These are phyloP conservation scores for Dorcus parallelipipedus DNA, from an alignment of 2,888 invertebrate species.

Conservation along the genomic window DNA sequence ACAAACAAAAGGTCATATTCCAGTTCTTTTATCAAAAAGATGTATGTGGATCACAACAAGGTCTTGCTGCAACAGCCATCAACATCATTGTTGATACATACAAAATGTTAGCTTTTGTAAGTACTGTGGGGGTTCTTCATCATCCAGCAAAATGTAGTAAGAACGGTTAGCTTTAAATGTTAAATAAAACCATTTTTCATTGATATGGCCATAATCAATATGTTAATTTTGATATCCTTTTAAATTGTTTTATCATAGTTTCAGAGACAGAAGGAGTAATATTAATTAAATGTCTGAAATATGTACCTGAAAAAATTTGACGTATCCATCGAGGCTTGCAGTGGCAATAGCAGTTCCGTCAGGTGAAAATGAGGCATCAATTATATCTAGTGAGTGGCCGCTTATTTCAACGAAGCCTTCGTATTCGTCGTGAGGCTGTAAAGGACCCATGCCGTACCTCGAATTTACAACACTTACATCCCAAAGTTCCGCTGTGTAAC, in stretches of 20 bases:
- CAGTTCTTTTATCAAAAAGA: too few species aligned
- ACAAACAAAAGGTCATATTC: too few species aligned
- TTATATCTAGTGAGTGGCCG: conserved; percentile 63
- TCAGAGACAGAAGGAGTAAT: neutral
- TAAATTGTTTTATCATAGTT: neutral
- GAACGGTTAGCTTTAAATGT: too few species aligned
- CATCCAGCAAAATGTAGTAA: too few species aligned
- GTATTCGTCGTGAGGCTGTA: conserved; percentile 39
- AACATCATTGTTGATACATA: too few species aligned
- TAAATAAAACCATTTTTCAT: too few species aligned
- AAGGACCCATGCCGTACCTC: conserved; percentile 47
- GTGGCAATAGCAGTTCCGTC: conserved; percentile 94
- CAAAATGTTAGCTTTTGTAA: too few species aligned
- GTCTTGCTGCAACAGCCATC: too few species aligned
- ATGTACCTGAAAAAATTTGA: conserved; percentile 84
- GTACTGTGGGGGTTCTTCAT: too few species aligned
- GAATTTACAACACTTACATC: conserved; percentile 51
- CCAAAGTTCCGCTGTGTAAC: conserved; percentile 53
- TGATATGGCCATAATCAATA: too few species aligned
- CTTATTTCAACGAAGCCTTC: conserved; percentile 57
- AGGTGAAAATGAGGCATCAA: conserved; percentile 87
- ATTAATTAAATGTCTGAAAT: conserved; percentile 3
- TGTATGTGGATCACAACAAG: too few species aligned
- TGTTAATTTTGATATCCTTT: too few species aligned
- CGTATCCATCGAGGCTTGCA: conserved; percentile 81